Evolutionary conservation across 2,113 vertebrate genomes (phyloP).

Genomic region (Platycercus adscitus): DNA sequence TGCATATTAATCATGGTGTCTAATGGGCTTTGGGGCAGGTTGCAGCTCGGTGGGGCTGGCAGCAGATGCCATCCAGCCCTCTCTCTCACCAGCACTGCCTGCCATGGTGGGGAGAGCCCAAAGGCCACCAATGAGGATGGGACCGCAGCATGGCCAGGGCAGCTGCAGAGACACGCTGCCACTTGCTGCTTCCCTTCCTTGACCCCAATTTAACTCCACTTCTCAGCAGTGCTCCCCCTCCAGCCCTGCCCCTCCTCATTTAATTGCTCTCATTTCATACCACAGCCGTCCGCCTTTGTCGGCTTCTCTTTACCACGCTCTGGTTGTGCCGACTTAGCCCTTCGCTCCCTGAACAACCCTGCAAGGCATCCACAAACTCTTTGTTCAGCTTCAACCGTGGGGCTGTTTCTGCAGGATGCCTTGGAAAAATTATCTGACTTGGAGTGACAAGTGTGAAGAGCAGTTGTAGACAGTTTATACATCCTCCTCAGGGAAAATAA

Average conservation of each 20-base stretch:
- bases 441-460: constrained; percentile 63
- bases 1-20: constrained; percentile 37
- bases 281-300: rapidly evolving
- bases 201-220: neutral
- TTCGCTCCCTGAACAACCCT: neutral
- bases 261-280: neutral
- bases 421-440: constrained; percentile 41
- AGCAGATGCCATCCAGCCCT: neutral
- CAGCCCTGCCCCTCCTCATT: neutral
- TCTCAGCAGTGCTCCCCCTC: neutral
- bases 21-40: neutral
- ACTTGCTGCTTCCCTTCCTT: constrained; percentile 13
- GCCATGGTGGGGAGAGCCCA: rapidly evolving
- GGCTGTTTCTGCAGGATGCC: neutral
- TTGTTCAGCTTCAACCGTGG: neutral
- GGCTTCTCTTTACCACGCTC: neutral
- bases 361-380: neutral
- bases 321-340: rapidly evolving
- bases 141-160: neutral
- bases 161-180: neutral
- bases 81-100: rapidly evolving
- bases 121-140: neutral
- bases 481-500: constrained; percentile 58
- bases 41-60: neutral
- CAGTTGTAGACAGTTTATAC: constrained; percentile 65